Evolutionary conservation across 2,888 invertebrate species (phyloP).

Genomic region (Yponomeuta plumbellus): DNA sequence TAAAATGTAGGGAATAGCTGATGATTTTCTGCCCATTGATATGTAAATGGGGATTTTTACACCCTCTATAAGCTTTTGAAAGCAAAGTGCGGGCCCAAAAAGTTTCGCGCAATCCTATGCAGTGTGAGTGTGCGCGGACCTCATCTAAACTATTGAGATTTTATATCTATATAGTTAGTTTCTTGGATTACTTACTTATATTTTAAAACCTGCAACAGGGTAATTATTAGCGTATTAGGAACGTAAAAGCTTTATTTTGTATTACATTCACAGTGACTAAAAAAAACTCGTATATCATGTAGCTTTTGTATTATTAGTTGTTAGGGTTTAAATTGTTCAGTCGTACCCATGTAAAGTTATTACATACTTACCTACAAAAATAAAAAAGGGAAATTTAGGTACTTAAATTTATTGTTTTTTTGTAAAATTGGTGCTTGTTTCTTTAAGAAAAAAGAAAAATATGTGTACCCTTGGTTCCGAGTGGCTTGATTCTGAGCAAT

Average conservation of each 20-base stretch:
- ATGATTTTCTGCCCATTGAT: too few relatives aligned
- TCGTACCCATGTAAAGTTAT: background rate
- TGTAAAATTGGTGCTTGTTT: too few relatives aligned
- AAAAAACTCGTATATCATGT: slow-evolving; percentile 4
- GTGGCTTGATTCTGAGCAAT: too few relatives aligned
- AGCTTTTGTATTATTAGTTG: slow-evolving; percentile 20
- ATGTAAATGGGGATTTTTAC: too few relatives aligned
- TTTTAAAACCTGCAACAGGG: slow-evolving; percentile 43
- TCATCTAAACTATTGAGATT: background rate
- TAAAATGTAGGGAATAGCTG: too few relatives aligned
- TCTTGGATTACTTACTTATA: background rate
- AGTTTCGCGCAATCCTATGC: background rate
- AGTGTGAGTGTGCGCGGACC: background rate
- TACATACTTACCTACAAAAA: background rate
- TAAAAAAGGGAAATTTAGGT: background rate
- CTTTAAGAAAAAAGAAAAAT: too few relatives aligned
- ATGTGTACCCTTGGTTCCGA: too few relatives aligned
- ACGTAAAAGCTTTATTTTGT: slow-evolving; percentile 7
- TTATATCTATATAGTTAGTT: too few relatives aligned
- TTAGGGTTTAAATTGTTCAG: background rate
- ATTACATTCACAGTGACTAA: background rate
- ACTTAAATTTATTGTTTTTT: too few relatives aligned
- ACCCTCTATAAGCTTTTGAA: too few relatives aligned
- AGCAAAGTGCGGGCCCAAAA: too few relatives aligned
- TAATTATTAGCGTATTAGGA: slow-evolving; percentile 30